A percentile compares a stretch with the other conserved stretches of the same genome.
Conservation (phyloP, 2,113 vertebrate species). For the Jacana jacana region DNA sequence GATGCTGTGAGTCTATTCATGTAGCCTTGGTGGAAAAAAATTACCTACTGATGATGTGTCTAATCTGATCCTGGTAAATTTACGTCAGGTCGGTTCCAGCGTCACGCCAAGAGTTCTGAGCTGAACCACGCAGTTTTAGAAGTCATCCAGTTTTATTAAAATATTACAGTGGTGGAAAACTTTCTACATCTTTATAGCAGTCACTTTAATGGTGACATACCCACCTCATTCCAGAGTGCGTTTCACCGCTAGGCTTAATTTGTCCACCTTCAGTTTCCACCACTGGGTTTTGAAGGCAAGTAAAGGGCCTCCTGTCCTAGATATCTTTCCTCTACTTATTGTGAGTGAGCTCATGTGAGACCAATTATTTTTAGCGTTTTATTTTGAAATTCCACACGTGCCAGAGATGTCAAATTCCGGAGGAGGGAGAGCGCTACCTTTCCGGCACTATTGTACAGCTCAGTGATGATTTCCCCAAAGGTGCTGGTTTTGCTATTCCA, state of each 20-base stretch:
- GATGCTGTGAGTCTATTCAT: not conserved
- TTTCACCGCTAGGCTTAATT: not conserved
- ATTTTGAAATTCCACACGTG: not conserved
- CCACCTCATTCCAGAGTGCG: not conserved
- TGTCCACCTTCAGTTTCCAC: not conserved
- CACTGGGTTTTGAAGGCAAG: not conserved
- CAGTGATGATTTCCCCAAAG: not conserved
- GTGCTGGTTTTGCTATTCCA: not conserved
- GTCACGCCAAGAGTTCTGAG: not conserved
- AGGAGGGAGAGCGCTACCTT: not conserved
- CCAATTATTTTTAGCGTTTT: conserved; percentile 19
- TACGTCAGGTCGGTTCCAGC: not conserved
- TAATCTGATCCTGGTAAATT: not conserved
- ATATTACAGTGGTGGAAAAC: not conserved
- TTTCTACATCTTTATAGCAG: not conserved
- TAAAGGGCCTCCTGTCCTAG: not conserved
- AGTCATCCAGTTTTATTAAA: not conserved
- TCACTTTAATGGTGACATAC: not conserved
- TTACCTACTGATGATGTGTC: not conserved
- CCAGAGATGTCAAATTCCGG: not conserved
- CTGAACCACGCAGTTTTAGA: not conserved
- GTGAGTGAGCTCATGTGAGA: not conserved
- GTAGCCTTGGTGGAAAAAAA: not conserved
- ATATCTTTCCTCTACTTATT: not conserved
- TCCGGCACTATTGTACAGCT: not conserved